phyloP scores from a whole-genome alignment of 2,113 vertebrate species.

The Eurystomus gularis region DNA sequence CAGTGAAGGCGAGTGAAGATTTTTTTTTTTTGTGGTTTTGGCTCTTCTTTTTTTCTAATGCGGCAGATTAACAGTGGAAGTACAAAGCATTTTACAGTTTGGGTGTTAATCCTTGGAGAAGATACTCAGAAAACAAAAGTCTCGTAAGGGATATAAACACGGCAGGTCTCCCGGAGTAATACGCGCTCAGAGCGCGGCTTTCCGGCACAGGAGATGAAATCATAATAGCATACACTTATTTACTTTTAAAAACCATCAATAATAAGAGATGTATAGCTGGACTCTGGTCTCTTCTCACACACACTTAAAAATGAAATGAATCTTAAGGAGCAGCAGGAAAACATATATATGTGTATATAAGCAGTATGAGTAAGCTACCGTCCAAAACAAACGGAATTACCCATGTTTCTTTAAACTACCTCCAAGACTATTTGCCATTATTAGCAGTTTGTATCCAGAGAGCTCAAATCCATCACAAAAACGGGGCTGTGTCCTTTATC shows the following conservation, averaged over 20 bases:
- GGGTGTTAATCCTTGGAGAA: neutral
- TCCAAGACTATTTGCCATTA: neutral
- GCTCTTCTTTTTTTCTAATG: neutral
- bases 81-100: neutral
- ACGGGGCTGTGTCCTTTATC: neutral
- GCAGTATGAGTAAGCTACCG: neutral
- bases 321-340: neutral
- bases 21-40: neutral
- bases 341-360: neutral
- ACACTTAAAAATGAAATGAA: neutral
- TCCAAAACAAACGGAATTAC: neutral
- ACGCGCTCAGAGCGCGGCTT: neutral
- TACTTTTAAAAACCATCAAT: neutral
- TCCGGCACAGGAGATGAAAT: neutral
- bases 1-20: accelerated
- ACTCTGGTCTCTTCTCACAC: neutral
- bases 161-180: neutral
- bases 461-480: neutral
- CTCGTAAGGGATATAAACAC: neutral
- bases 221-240: neutral
- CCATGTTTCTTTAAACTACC: neutral
- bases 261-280: neutral
- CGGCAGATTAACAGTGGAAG: neutral
- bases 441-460: neutral
- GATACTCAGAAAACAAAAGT: neutral